phyloP scores from a whole-genome alignment of 2,797 vertebrate genomes.

The Tolypeutes matacus region DNA sequence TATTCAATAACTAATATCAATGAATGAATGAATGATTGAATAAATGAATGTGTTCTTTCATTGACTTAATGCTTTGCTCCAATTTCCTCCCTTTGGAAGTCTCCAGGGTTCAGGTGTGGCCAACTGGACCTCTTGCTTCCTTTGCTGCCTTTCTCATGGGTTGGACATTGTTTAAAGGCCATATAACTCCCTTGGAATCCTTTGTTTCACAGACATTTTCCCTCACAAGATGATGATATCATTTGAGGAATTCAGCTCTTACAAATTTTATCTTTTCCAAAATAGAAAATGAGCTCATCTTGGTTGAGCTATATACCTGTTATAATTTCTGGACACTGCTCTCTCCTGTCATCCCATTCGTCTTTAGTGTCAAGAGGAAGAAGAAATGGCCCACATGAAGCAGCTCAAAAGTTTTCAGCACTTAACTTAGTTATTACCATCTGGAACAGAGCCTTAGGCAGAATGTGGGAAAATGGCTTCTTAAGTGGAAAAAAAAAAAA shows the following conservation, averaged over 20 bases:
- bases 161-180: neutral
- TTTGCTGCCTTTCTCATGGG: neutral
- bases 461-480: constrained; percentile 59
- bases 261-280: constrained; percentile 36
- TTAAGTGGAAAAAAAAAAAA: constrained; percentile 77
- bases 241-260: constrained; percentile 66
- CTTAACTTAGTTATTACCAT: constrained; percentile 67
- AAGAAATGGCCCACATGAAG: constrained; percentile 31
- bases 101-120: neutral
- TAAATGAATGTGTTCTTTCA: neutral
- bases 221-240: constrained; percentile 41
- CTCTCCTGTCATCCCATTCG: neutral
- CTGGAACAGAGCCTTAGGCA: constrained; percentile 55
- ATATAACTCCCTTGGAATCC: neutral
- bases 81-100: neutral
- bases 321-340: neutral
- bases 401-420: constrained; percentile 60
- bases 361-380: neutral
- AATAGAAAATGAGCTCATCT: constrained; percentile 70
- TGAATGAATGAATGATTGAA: constrained; percentile 15
- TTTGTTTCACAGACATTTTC: constrained; percentile 11
- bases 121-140: neutral
- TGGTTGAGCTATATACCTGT: neutral
- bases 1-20: neutral
- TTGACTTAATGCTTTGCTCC: neutral